Base-by-base conservation (phyloP, 2,888 invertebrate genomes). In the Camptogramma bilineatum region DNA sequence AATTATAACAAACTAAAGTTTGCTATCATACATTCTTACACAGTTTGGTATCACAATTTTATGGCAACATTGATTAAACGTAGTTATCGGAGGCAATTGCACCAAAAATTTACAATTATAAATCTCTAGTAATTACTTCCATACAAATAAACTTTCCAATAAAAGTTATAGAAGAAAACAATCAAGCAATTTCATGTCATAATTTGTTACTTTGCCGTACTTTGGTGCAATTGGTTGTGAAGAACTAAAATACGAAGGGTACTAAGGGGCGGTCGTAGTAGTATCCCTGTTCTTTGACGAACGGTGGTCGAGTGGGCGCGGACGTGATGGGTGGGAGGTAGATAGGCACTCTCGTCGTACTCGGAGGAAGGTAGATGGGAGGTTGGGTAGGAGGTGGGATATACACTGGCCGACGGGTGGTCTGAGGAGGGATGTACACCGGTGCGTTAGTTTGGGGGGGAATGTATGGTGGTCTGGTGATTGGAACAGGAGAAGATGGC, bases 41-140 rank as follows among this genome's bases (percentile, higher is more conserved):
- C 70, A 77, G 81, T 91, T 91, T 91, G 90, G 90, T 91, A 92
- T 92, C 90, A 91, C 90, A 90, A 85, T 87, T 80, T 71, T 88
- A 90, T 87, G 88, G 88, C 88, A 88, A 83, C 86, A 80, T 81
- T 59, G 46, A 54, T 55, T 60, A 48, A 55, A 58, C 55, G 61
- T 69, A 39, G 39, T n/a, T 39, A 73, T 46, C 68, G 63, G 51
- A 52, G 44, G 57, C 64, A 59, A 69, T 69, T 64, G 68, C 68
- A 69, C 68, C 66, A 62, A 57, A 54, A 53, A 46, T 19, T 47
- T 28, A 55, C 17, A 39, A 16, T n/a, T n/a, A 44, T 28, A 54
- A 44, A 21, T 24, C 21, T n/a, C 10, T 21, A 44, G 39, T 13
- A 24, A 53, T 17, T 44, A 44, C 24, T 44, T 31, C 17, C 13